Evolutionary conservation across 2,888 invertebrate species (phyloP).

Genomic region (Escarpia spicata): DNA sequence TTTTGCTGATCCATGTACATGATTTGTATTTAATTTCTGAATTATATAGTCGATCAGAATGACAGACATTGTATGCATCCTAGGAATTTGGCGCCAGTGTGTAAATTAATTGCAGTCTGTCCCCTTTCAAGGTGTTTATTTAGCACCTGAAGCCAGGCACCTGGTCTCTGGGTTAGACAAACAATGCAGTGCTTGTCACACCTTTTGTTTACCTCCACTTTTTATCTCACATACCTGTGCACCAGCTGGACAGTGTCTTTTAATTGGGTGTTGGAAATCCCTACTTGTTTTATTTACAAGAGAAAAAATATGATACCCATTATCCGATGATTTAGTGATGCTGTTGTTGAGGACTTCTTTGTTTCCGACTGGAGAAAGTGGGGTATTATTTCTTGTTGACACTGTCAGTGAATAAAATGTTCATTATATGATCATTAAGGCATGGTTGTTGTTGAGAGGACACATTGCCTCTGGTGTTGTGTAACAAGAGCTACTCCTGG

Average conservation of each 20-base stretch:
- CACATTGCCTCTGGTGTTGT: not conserved
- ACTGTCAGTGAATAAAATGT: not conserved
- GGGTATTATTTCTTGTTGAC: too few species aligned
- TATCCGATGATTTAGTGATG: not conserved
- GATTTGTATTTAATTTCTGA: not conserved
- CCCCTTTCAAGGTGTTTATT: not conserved
- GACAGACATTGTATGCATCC: not conserved
- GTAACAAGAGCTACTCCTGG: not conserved
- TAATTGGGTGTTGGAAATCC: not conserved
- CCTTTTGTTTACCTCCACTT: not conserved
- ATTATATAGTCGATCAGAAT: not conserved
- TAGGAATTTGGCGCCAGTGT: not conserved
- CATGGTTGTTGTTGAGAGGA: not conserved
- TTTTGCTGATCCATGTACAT: not conserved
- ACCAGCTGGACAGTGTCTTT: not conserved
- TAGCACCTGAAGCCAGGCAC: not conserved
- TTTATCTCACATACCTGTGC: not conserved
- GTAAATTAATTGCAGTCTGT: not conserved
- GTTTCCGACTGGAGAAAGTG: not conserved
- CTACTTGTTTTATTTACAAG: not conserved
- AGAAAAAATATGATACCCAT: not conserved
- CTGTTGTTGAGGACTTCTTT: not conserved
- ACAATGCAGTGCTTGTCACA: not conserved
- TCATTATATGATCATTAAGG: not conserved
- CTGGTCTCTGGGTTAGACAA: not conserved